A percentile compares a stretch with the other conserved stretches of the same genome.
Evolutionary conservation across 2,888 invertebrate species (phyloP).

Genomic region (Zonitis immaculata): DNA sequence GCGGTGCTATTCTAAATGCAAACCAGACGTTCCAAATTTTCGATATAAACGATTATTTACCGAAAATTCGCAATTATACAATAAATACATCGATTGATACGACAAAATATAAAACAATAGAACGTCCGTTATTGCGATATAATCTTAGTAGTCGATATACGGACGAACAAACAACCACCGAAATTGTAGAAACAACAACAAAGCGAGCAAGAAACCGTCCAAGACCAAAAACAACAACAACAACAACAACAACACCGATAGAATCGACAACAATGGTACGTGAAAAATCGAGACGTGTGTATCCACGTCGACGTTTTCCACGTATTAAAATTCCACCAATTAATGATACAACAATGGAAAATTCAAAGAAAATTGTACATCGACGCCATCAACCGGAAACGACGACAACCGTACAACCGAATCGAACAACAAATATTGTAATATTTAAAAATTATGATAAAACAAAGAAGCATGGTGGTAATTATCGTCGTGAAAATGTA

Average conservation of each 20-base stretch:
- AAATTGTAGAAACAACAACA: conserved; percentile 15
- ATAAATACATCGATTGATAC: conserved; percentile 43
- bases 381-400: conserved; percentile 21
- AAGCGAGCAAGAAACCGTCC: conserved; percentile 8
- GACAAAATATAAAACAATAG: conserved; percentile 46
- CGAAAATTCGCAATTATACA: conserved; percentile 39
- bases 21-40: conserved; percentile 36
- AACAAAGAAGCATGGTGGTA: conserved; percentile 28
- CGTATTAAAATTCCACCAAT: conserved; percentile 31
- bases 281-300: conserved; percentile 32
- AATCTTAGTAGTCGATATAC: conserved; percentile 36
- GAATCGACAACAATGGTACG: background rate
- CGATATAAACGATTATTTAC: conserved; percentile 42
- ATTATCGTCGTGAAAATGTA: conserved; percentile 21
- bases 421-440: conserved; percentile 15
- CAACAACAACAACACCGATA: conserved; percentile 7
- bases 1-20: conserved; percentile 24
- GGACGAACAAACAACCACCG: conserved; percentile 13
- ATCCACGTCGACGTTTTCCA: conserved; percentile 31
- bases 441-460: conserved; percentile 24
- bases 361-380: conserved; percentile 24
- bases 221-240: conserved; percentile 23
- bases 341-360: conserved; percentile 23
- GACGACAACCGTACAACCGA: conserved; percentile 8
- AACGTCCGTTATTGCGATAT: conserved; percentile 31